Evolutionary conservation across 2,888 invertebrate species (phyloP).

Genomic region (Hecatera dysodea): DNA sequence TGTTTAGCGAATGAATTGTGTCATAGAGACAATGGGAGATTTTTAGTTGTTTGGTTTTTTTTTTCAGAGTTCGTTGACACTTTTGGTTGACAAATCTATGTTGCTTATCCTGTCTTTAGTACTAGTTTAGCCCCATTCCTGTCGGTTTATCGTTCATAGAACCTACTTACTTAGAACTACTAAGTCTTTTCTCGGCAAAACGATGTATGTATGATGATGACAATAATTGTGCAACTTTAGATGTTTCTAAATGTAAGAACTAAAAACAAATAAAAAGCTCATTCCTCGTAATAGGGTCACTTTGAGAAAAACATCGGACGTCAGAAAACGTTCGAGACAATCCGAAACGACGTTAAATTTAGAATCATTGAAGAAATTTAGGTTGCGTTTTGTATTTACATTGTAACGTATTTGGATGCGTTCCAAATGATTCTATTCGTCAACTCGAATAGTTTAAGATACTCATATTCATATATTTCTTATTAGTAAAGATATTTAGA

Average conservation of each 20-base stretch:
- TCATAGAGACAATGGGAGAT: constrained; percentile 36
- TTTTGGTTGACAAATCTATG: not conserved
- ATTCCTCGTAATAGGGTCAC: constrained; percentile 53
- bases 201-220: not conserved
- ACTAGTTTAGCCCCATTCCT: not conserved
- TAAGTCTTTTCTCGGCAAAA: not conserved
- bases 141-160: not conserved
- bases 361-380: constrained; percentile 70
- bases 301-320: constrained; percentile 50
- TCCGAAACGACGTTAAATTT: constrained; percentile 46
- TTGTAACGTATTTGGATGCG: constrained; percentile 65
- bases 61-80: constrained; percentile 30
- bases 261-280: constrained; percentile 21
- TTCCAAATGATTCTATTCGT: constrained; percentile 69
- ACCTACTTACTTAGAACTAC: not conserved
- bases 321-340: constrained; percentile 39
- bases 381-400: constrained; percentile 69
- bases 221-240: not conserved
- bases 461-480: constrained; percentile 44
- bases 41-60: constrained; percentile 17
- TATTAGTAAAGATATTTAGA: constrained; percentile 26
- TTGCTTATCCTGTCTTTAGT: not conserved
- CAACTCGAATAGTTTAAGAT: constrained; percentile 57
- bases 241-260: constrained; percentile 3
- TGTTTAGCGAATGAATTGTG: constrained; percentile 48